Evolutionary conservation across 2,797 vertebrate genomes (phyloP), one percentile per base, ranked within the genome.

Genomic region (Gambusia yucatana): DNA sequence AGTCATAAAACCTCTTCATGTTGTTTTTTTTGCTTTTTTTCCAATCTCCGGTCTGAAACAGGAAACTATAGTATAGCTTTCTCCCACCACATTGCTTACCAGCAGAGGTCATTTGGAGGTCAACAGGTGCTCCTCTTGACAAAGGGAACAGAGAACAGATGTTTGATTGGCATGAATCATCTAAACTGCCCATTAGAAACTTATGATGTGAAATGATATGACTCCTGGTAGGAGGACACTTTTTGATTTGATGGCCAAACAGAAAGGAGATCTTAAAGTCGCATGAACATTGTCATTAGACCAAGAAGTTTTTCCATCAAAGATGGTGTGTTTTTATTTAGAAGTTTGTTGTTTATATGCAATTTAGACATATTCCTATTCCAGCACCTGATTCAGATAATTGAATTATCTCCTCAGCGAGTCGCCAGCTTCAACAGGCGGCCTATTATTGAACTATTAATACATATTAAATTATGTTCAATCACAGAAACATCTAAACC

Each of bases 111-210:
- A 95, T 70, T 14, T 83, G 86, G 90, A 95, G 96, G 96, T 95
- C 96, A 96, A 94, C 95, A 96, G 94, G 95, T 96, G 95, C 94
- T 92, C 82, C 75, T 94, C 91, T 85, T 94, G 91, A 96, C 95
- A 93, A 93, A 94, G 93, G 91, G 91, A 90, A 92, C 85, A 86
- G 88, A 89, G 95, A 95, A 91, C 95, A 95, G 94, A 94, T 95
- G 94, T 95, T 96, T 96, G 95, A 96, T 95, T 94, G 95, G 93
- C 91, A 94, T 96, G 93, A 96, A 96, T 96, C 94, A 96, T 95
- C 94, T 91, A 95, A 95, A 96, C 89, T 90, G 93, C 93, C 93
- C 93, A 95, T 96, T 95, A 95, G 94, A 95, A 96, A 95, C 91
- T 93, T 94, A 95, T 94, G 96, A 95, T 94, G 94, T 96, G 95